Percentiles rank a stretch among this genome's conserved stretches.
These are phyloP conservation scores for pig (Sus scrofa) DNA, from an alignment of 2,113 vertebrate species.

Conservation along the genomic window T2T-Sscrofa CM000814.6:42772001-42772500, in stretches of 20 bases:
- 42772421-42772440: not conserved
- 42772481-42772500: conserved; percentile 45
- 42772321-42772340: too few species aligned
- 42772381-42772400: not conserved
- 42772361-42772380: not conserved
- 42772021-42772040: not conserved
- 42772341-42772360: not conserved
- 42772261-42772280: not conserved
- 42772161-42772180: not conserved
- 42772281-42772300: not conserved
- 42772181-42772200: not conserved
- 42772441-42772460: not conserved
- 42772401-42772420: not conserved
- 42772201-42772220: rapidly evolving
- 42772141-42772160: not conserved
- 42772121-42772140: not conserved
- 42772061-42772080: not conserved
- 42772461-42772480: conserved; percentile 56
- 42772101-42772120: too few species aligned
- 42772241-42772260: not conserved
- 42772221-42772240: too few species aligned
- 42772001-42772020: not conserved
- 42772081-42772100: not conserved
- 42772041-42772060: not conserved
- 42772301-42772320: not conserved